A percentile compares a stretch with the other conserved stretches of the same genome.
Conservation (phyloP, 2,888 invertebrate genomes). For the Byasa hedistus region DNA sequence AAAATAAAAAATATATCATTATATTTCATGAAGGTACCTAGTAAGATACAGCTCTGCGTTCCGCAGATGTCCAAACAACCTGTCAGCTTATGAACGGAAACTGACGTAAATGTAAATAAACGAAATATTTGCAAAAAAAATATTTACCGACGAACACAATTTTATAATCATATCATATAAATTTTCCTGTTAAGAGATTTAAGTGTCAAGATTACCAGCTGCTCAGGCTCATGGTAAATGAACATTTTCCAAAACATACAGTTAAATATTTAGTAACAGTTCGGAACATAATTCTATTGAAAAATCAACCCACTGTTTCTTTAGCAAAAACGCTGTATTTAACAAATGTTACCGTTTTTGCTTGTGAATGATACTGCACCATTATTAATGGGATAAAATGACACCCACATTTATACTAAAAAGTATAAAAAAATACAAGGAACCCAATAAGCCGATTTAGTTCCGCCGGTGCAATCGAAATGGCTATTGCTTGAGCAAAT, state of each 20-base stretch:
- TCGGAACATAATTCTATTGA: background rate
- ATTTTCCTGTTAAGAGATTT: constrained; percentile 23
- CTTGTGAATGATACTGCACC: background rate
- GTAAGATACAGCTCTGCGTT: constrained; percentile 41
- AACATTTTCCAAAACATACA: background rate
- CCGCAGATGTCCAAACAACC: constrained; percentile 37
- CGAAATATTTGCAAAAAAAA: constrained; percentile 30
- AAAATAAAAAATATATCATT: constrained; percentile 39
- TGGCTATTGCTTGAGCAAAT: too few relatives aligned
- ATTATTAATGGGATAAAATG: background rate
- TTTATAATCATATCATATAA: constrained; percentile 9
- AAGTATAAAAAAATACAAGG: too few relatives aligned
- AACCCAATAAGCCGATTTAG: too few relatives aligned
- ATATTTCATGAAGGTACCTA: constrained; percentile 40
- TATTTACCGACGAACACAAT: constrained; percentile 35
- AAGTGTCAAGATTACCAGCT: constrained; percentile 26
- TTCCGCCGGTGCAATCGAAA: too few relatives aligned
- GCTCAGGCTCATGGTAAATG: background rate
- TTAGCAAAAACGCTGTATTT: background rate
- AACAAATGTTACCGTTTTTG: too few relatives aligned
- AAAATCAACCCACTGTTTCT: background rate
- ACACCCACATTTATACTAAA: background rate
- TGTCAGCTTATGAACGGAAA: constrained; percentile 36
- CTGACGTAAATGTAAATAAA: constrained; percentile 36
- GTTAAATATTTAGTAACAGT: background rate